These are phyloP conservation scores for Melieria omissa DNA, from an alignment of 2,888 invertebrate species.

Conservation along the genomic window DNA sequence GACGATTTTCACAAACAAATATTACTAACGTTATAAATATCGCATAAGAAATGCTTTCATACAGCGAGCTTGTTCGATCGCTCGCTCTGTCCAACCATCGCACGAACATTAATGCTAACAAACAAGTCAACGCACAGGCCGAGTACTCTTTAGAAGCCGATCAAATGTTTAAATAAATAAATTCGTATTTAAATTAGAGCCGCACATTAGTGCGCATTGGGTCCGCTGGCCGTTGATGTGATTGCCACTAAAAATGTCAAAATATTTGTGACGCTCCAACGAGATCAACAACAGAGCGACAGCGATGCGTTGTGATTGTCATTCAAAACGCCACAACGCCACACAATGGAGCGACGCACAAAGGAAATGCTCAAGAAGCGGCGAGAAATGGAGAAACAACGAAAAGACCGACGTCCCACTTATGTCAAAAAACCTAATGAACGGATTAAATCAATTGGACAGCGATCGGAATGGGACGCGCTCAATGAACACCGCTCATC, in stretches of 20 bases:
- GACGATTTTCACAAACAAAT: slow-evolving; percentile 10
- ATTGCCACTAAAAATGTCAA: slow-evolving; percentile 56
- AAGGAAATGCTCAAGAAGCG: background rate
- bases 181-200: slow-evolving; percentile 50
- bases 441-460: slow-evolving; percentile 58
- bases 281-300: background rate
- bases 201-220: background rate
- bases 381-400: background rate
- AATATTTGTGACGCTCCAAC: slow-evolving; percentile 53
- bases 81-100: too few species aligned
- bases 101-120: too few species aligned
- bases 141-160: slow-evolving; percentile 48
- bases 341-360: background rate
- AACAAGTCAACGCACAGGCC: too few species aligned
- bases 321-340: slow-evolving; percentile 31
- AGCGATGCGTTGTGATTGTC: slow-evolving; percentile 23
- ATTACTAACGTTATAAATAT: slow-evolving; percentile 16
- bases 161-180: slow-evolving; percentile 52
- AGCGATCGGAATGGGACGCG: slow-evolving; percentile 1
- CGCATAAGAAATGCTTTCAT: too few species aligned
- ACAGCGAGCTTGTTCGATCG: too few species aligned
- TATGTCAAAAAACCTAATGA: slow-evolving; percentile 58
- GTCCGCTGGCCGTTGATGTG: too few species aligned
- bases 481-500: slow-evolving; percentile 32
- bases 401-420: slow-evolving; percentile 41